Base-by-base conservation (phyloP, 2,113 vertebrate genomes). In the Melanerpes formicivorus region DNA sequence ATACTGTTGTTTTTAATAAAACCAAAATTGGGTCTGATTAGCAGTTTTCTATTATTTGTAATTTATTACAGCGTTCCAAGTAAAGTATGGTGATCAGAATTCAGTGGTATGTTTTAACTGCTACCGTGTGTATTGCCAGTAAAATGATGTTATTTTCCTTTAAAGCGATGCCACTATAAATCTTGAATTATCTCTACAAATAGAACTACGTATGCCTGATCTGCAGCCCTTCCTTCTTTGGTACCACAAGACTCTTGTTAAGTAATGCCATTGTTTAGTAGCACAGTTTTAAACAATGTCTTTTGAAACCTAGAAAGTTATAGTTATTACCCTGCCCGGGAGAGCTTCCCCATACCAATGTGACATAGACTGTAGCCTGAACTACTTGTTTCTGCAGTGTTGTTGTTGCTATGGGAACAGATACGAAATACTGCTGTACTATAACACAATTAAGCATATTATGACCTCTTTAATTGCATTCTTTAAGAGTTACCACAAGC, bases 341-440 rank as follows among this genome's bases (percentile, higher is more conserved):
- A 95, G 50, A 91, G 72, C 82, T 91, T 96, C 69, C 50, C 52
- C 85, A 90, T 91, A 77, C 71, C 74, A 59, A 66, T 62, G 52
- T 95, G 94, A 76, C 83, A 90, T 30, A 79, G 75, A 46, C 29
- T 71, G 82, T 80, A 90, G 69, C 81, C 84, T 50, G 75, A 94
- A 88, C 71, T 87, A 88, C 89, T 94, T 95, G 85, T 96, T 97
- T 95, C 83, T 95, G 75, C 72, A 78, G 82, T 76, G 80, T 78
- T 95, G 67, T 69, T 74, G 95, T 95, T 96, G 85, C 93, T 93
- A 96, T 94, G 83, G 85, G 78, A 97, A 97, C 94, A 79, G 87
- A 93, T 78, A 80, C 6, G 15, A 83, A 92, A 87, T 88, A 60
- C 44, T 92, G 52, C 54, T 92, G 80, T 93, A 85, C 59, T 85